Evolutionary conservation across 2,888 invertebrate species (phyloP).

Genomic region (Halictus ligatus): DNA sequence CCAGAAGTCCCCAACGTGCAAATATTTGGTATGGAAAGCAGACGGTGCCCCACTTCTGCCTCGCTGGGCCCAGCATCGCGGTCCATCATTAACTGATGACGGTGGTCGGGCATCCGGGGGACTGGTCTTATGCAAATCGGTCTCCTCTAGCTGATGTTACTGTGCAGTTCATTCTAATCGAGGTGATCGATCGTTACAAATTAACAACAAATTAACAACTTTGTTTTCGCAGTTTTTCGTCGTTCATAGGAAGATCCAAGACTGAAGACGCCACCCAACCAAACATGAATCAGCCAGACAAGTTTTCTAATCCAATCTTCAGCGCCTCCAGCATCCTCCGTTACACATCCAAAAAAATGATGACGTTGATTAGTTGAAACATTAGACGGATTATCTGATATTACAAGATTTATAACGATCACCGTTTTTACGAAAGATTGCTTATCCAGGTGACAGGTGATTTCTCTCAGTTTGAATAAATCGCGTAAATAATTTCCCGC

Average conservation of each 20-base stretch:
- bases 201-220: too few relatives aligned
- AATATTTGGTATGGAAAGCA: conserved; percentile 24
- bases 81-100: background rate
- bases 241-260: too few relatives aligned
- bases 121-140: background rate
- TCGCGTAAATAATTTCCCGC: background rate
- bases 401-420: background rate
- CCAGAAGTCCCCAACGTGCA: conserved; percentile 22
- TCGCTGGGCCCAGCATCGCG: background rate
- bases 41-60: background rate
- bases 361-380: too few relatives aligned
- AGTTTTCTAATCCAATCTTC: too few relatives aligned
- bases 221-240: too few relatives aligned
- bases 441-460: background rate
- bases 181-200: background rate
- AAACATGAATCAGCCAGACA: too few relatives aligned
- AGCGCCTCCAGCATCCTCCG: too few relatives aligned
- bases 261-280: too few relatives aligned
- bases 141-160: background rate
- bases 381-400: too few relatives aligned
- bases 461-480: background rate
- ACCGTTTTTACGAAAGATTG: background rate
- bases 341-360: too few relatives aligned
- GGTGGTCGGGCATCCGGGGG: background rate
- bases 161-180: background rate